Base-by-base conservation (phyloP, 2,888 invertebrate genomes). In the Andrena fulva region DNA sequence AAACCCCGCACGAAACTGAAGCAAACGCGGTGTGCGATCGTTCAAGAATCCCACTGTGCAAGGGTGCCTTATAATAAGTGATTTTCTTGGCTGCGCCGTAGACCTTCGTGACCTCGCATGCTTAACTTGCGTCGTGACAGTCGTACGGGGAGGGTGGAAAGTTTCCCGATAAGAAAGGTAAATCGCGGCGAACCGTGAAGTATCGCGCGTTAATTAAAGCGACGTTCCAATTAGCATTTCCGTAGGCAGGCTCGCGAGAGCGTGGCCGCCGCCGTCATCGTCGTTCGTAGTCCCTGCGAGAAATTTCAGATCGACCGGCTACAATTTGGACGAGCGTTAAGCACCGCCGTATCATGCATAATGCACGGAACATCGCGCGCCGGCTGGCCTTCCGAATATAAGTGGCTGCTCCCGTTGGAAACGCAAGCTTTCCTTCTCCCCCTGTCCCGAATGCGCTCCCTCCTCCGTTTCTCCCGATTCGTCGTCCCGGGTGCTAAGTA, bases 341-440 rank as follows among this genome's bases (percentile, higher is more conserved):
- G 86, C 88, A 86, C 72, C 82, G 87, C 81, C 86, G 88, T 85
- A 86, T 89, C 89, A 88, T 89, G 89, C 89, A 89, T 89, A 89
- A 89, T 89, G 89, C 89, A 89, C 89, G 84, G 89, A 82, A 87
- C 88, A 88, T 80, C 75, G 83, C 81, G 85, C 88, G 75, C 88
- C 89, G 83, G 87, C 85, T 89, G 89, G 83, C 83, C 82, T 82
- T 82, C 74, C 80, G 83, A 88, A 89, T 90, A 87, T 90, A 90
- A 90, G 89, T 89, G 85, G 85, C 77, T 56, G 56, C 24, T 87
- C 78, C 83, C 70, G 75, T 77, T 69, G 74, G 76, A 83, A 80
- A 80, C 69, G 73, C 85, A 68, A 74, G 62, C 80, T 70, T 72
- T 77, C 86, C 77, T 71, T 77, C 60, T 72, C 78, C 74, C 12